Evolutionary conservation across 2,797 vertebrate genomes (phyloP), one percentile per base, ranked within the genome.

Genomic region (Anabas testudineus): DNA sequence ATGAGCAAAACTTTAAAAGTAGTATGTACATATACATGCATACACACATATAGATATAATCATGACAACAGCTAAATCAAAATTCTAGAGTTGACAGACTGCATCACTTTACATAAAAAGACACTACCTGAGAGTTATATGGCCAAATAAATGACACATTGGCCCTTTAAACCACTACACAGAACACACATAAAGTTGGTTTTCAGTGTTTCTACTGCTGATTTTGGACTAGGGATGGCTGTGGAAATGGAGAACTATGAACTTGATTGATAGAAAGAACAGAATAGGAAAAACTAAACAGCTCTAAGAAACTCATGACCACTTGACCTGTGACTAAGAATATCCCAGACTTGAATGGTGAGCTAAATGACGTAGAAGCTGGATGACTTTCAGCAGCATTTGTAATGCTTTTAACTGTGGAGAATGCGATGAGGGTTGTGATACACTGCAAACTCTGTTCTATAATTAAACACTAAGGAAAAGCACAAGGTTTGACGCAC

Each of bases 241-340:
- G 16, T 2, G 32, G 3, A 32, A 24, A 6, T 13, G 13, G 36
- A 37, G 12, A 37, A 37, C 18, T 37, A 32, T 36, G 54, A 32
- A 21, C 4, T 22, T 4, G n/a, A 59, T 47, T 42, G 32, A 42
- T 5, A 46, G 2, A 51, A 13, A 22, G 34, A 78, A 43, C 9
- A 14, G 14, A 1, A n/a, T 2, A 14, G 13, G 24, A 58, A 65
- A 70, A 57, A 9, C 1, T 2, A 55, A 48, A 26, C 21, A 21
- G 15, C 19, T 4, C 10, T 12, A 62, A 74, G 5, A 71, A 67
- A 66, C 47, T 53, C 4, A 4, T 78, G 67, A 71, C 39, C n/a
- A 46, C 37, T 47, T 67, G 51, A 80, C 51, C 42, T 72, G 59
- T 54, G 28, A 37, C 53, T 78, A 82, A 79, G 30, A 85, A 82